phyloP scores from a whole-genome alignment of 1,140 invertebrate species.

The Sogatella furcifera region DNA sequence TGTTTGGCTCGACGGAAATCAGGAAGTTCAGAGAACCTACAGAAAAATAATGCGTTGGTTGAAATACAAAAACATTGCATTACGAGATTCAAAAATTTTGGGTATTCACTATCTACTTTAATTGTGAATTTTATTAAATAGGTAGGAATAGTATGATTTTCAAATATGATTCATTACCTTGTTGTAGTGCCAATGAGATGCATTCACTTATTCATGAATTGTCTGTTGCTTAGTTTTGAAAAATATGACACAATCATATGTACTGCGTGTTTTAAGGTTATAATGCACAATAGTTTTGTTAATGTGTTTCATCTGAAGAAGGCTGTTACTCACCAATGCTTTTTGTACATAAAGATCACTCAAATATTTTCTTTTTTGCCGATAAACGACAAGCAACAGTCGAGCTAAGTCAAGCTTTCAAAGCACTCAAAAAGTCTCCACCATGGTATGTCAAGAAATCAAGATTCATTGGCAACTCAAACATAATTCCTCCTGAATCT shows the following conservation, averaged over 20 bases:
- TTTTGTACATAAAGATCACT: background rate
- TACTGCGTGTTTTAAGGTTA: no score
- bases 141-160: no score
- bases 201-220: no score
- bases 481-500: background rate
- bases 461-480: background rate
- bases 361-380: background rate
- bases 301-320: no score
- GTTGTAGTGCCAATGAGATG: no score
- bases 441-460: background rate
- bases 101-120: no score
- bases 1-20: slow-evolving; percentile 61
- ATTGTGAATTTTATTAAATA: no score
- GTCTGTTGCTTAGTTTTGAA: no score
- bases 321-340: background rate
- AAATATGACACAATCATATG: no score
- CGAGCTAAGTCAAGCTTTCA: background rate
- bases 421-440: background rate
- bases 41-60: slow-evolving; percentile 8
- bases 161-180: no score
- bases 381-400: background rate
- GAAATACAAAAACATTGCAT: background rate
- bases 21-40: slow-evolving; percentile 42
- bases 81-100: no score
- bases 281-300: no score